Evolutionary conservation across 2,797 vertebrate genomes (phyloP).

Genomic region (Coccyzus lansbergi): DNA sequence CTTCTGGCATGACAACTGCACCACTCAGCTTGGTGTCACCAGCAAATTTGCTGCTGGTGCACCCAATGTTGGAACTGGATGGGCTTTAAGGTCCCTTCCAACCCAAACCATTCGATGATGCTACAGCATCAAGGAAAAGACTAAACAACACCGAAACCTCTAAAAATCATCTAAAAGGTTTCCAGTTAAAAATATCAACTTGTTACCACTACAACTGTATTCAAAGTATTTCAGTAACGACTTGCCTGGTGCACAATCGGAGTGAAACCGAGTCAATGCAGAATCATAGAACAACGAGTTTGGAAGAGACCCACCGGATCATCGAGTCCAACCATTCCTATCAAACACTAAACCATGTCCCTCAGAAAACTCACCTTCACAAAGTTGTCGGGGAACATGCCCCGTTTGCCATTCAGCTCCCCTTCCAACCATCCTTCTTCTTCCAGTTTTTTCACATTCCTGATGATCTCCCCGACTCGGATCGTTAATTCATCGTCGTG

Average conservation of each 20-base stretch:
- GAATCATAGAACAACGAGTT: too few species aligned
- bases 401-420: slow-evolving; percentile 89
- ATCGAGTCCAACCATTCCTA: too few species aligned
- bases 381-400: slow-evolving; percentile 97
- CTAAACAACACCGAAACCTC: background rate
- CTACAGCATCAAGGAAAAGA: too few species aligned
- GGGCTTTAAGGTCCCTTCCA: too few species aligned
- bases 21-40: too few species aligned
- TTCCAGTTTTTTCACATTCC: slow-evolving; percentile 88
- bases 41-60: too few species aligned
- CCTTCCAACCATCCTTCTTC: slow-evolving; percentile 98
- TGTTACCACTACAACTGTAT: background rate
- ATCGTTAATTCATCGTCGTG: slow-evolving; percentile 96
- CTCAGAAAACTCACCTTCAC: slow-evolving; percentile 89
- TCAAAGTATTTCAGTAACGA: background rate
- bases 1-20: too few species aligned
- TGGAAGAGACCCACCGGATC: too few species aligned
- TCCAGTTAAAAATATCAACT: background rate
- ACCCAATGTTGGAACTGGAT: too few species aligned
- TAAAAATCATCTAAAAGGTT: background rate
- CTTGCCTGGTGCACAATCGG: background rate
- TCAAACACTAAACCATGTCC: too few species aligned
- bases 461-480: slow-evolving; percentile 89
- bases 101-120: too few species aligned
- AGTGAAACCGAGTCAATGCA: background rate